Base-by-base conservation (phyloP, 2,888 invertebrate species). In the Yponomeuta plumbellus region DNA sequence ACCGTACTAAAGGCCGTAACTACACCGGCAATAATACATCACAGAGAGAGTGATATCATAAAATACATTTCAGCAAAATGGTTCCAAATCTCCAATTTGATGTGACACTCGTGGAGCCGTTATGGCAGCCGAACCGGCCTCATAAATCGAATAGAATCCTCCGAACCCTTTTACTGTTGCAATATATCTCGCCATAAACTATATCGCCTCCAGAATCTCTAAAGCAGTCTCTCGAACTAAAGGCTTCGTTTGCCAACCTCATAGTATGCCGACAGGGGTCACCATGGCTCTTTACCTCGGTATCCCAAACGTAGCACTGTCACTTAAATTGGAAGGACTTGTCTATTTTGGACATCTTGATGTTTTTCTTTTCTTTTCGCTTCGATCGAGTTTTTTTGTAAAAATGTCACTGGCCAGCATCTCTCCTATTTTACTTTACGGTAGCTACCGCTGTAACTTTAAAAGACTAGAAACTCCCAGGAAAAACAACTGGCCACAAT, bases 171-270 rank as follows among this genome's bases (percentile, higher is more conserved):
- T 73, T 70, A 70, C 70, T 68, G 69, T 62, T 64, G 59, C 71
- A 69, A 73, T 74, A 73, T 75, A 74, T 69, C 66, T 69, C 21
- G 70, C 72, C 69, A 74, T 77, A 77, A 75, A 74, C 68, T 71
- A 68, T 71, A 70, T 70, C 68, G 66, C 66, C 68, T 68, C 68
- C 62, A 66, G 64, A 65, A 66, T 58, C 26, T 58, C 21, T 39
- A 58, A 11, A 59, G 34, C 11, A 61, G 20, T 22, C 11, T 20
- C 20, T 58, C 58, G 4, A 17, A 20, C 21, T 58, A 58, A 20
- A 58, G 58, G n/a, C 58, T 5, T 11, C n/a, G 58, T 4, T 17
- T 52, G 10, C 17, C 13, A 52, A 52, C 2, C 44, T 52, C 4
- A 13, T 17, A 52, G 44, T 52, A 52, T 52, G 17, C 17, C 44